Conservation (phyloP, 2,888 invertebrate genomes). For the Phragmatobia fuliginosa region DNA sequence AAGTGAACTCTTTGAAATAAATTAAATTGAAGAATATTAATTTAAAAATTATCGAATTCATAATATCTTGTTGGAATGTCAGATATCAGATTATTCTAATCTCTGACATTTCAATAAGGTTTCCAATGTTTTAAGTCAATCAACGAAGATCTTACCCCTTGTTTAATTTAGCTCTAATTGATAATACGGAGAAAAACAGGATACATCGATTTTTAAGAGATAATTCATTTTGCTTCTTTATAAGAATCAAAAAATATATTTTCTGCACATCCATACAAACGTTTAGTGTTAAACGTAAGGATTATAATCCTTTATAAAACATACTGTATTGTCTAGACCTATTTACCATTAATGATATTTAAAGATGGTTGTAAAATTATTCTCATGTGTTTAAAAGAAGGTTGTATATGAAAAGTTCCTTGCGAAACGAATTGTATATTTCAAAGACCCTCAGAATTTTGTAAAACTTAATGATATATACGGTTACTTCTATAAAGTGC, state of each 20-base stretch:
- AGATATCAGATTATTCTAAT: too few relatives aligned
- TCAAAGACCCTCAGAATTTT: conserved; percentile 25
- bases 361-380: conserved; percentile 45
- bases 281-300: neutral
- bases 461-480: conserved; percentile 9
- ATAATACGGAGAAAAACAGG: too few relatives aligned
- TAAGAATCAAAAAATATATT: neutral
- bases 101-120: too few relatives aligned
- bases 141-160: too few relatives aligned
- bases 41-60: too few relatives aligned
- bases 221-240: too few relatives aligned
- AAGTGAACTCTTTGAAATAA: too few relatives aligned
- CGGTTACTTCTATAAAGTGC: neutral
- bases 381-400: conserved; percentile 51
- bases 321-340: conserved; percentile 2
- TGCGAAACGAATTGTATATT: conserved; percentile 40
- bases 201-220: too few relatives aligned
- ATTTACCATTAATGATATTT: conserved; percentile 11
- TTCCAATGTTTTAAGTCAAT: too few relatives aligned
- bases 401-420: conserved; percentile 57
- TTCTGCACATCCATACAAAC: neutral
- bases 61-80: too few relatives aligned
- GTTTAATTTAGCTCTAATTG: too few relatives aligned
- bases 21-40: too few relatives aligned
- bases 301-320: neutral